Evolutionary conservation across 1,140 invertebrate genomes (phyloP).

Genomic region (Drosophila oshimai): DNA sequence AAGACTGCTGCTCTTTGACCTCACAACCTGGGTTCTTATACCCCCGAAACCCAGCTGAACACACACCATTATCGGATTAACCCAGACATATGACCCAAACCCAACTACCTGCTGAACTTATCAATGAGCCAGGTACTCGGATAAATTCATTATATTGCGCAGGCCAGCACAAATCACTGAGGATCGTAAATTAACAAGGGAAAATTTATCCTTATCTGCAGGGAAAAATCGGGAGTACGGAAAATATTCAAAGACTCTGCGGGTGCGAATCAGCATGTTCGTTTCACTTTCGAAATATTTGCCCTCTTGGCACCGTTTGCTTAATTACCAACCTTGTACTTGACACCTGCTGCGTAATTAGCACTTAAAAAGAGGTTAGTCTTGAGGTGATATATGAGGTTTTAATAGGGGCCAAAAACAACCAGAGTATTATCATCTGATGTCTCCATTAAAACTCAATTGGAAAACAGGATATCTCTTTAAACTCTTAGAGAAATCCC

Average conservation of each 20-base stretch:
- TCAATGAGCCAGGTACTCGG: constrained; percentile 24
- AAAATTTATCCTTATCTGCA: constrained; percentile 12
- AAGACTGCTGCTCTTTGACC: constrained; percentile 36
- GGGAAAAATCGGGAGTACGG: neutral
- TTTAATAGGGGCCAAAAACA: no score
- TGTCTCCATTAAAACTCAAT: no score
- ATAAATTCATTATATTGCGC: constrained; percentile 8
- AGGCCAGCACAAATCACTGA: constrained; percentile 5
- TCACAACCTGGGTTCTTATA: constrained; percentile 9
- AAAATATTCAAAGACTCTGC: constrained; percentile 10
- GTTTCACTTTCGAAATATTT: constrained; percentile 40
- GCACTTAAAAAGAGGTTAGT: constrained; percentile 10
- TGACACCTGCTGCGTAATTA: constrained; percentile 43
- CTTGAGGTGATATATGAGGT: constrained; percentile 4
- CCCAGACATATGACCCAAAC: neutral
- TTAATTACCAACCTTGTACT: constrained; percentile 25
- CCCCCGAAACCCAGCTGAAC: constrained; percentile 1
- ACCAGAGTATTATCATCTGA: no score
- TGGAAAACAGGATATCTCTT: no score
- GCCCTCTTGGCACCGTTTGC: constrained; percentile 5
- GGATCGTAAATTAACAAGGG: constrained; percentile 29
- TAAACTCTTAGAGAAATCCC: no score
- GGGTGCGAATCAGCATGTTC: constrained; percentile 7
- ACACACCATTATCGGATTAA: constrained; percentile 37
- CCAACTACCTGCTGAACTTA: constrained; percentile 26